Conservation (phyloP, 92 coral and sea anemone species). For the Actinernus sp. region DNA sequence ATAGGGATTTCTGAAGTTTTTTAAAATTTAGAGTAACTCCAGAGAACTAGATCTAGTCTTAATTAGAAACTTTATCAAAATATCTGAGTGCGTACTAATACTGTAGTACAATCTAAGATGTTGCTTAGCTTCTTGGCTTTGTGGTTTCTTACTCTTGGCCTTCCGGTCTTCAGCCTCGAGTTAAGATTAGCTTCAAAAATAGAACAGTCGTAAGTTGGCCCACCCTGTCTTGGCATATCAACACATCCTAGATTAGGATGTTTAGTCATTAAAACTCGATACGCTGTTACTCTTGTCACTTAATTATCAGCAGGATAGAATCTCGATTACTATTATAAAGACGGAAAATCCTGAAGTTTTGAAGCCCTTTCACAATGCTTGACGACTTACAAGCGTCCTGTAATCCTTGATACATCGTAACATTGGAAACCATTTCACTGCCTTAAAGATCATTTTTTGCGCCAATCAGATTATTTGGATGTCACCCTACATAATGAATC, state of each 20-base stretch:
- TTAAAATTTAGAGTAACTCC: too few species aligned
- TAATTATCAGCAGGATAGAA: too few species aligned
- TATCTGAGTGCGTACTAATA: too few species aligned
- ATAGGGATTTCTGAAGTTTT: too few species aligned
- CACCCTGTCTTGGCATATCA: constrained; percentile 7
- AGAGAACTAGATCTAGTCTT: too few species aligned
- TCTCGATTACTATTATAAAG: too few species aligned
- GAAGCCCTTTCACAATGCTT: too few species aligned
- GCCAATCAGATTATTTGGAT: constrained; percentile 62
- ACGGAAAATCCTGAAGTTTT: too few species aligned
- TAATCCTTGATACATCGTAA: too few species aligned
- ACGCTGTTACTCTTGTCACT: neutral
- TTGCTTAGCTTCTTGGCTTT: neutral
- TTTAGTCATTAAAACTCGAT: neutral
- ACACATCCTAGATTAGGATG: constrained; percentile 18
- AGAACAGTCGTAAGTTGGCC: constrained; percentile 4
- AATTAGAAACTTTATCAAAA: too few species aligned
- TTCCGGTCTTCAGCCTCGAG: constrained; percentile 10
- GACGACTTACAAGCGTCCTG: too few species aligned
- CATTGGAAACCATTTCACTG: constrained; percentile 38
- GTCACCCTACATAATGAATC: constrained; percentile 25
- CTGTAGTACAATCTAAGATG: constrained; percentile 5
- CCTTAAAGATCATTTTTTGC: constrained; percentile 43
- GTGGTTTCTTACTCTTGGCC: constrained; percentile 41
- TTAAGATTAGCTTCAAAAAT: constrained; percentile 8